Percentiles rank a stretch among this genome's conserved stretches.
Conservation (phyloP, 2,113 vertebrate genomes). For the Cyprinodon variegatus region DNA sequence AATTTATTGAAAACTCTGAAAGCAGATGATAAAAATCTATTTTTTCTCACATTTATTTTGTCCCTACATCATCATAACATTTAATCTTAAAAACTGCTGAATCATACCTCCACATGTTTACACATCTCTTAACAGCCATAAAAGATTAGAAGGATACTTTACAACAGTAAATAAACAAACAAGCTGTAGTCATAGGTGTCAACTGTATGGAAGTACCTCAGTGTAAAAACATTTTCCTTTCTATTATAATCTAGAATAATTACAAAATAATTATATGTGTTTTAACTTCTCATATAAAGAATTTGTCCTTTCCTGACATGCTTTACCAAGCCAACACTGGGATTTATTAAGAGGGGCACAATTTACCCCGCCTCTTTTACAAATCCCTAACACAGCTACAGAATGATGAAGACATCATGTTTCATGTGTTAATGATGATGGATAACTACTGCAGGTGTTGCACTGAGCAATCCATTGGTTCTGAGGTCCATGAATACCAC, state of each 20-base stretch:
- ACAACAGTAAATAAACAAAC: too few relatives aligned
- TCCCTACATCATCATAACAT: neutral
- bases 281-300: neutral
- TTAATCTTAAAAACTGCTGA: slow-evolving; percentile 7
- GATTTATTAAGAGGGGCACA: neutral
- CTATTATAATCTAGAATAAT: neutral
- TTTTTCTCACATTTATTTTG: neutral
- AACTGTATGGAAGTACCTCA: neutral
- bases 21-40: neutral
- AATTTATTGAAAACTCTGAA: neutral
- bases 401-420: slow-evolving; percentile 22
- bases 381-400: slow-evolving; percentile 18
- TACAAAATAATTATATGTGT: neutral
- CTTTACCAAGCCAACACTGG: neutral
- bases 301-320: neutral
- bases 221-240: neutral
- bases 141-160: neutral
- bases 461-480: neutral
- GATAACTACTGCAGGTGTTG: slow-evolving; percentile 8
- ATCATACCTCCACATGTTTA: slow-evolving; percentile 1
- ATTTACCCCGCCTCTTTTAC: slow-evolving; percentile 13
- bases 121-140: slow-evolving; percentile 23
- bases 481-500: slow-evolving; percentile 11
- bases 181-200: too few relatives aligned
- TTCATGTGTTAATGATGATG: slow-evolving; percentile 36